Percentiles rank a stretch among this genome's conserved stretches.
These are phyloP conservation scores for Drosophila tsacasi DNA, from an alignment of 1,140 invertebrate species.

Conservation along the genomic window DNA sequence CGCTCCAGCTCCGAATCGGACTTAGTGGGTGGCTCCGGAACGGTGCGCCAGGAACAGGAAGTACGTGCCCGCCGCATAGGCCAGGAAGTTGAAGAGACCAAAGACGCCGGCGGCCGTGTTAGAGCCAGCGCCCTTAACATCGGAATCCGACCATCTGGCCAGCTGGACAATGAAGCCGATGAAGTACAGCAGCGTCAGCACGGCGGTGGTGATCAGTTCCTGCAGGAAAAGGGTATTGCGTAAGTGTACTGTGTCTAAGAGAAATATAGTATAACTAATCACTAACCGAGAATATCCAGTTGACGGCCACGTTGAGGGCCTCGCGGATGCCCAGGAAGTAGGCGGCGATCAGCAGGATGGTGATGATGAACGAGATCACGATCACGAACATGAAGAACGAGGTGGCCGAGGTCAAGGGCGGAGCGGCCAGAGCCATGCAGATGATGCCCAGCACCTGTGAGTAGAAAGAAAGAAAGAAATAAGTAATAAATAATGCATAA, in stretches of 20 bases:
- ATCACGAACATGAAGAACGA: constrained; percentile 94
- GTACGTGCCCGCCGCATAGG: constrained; percentile 91
- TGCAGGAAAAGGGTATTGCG: constrained; percentile 75
- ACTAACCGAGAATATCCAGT: constrained; percentile 93
- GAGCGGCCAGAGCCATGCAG: constrained; percentile 91
- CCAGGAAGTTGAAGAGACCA: constrained; percentile 92
- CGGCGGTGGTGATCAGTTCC: constrained; percentile 92
- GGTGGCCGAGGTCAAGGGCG: constrained; percentile 87
- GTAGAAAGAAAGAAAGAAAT: constrained; percentile 18
- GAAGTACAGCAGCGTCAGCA: constrained; percentile 90
- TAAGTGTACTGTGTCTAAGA: not conserved
- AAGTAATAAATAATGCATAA: not conserved
- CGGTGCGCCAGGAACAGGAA: constrained; percentile 92
- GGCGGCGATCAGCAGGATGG: constrained; percentile 92
- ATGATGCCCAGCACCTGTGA: constrained; percentile 93
- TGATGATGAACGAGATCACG: constrained; percentile 92
- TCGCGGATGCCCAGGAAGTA: constrained; percentile 93
- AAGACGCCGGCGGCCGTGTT: constrained; percentile 93
- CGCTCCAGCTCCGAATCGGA: not conserved
- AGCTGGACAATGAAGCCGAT: constrained; percentile 93
- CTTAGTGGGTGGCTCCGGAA: constrained; percentile 85
- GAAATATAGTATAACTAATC: not conserved
- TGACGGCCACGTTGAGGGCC: constrained; percentile 91
- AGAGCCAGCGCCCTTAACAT: constrained; percentile 78
- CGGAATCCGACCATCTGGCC: constrained; percentile 86